Percentiles rank a stretch among this genome's conserved stretches.
These are phyloP conservation scores for Coreius guichenoti DNA, from an alignment of 2,797 vertebrate species.

Conservation along the genomic window DNA sequence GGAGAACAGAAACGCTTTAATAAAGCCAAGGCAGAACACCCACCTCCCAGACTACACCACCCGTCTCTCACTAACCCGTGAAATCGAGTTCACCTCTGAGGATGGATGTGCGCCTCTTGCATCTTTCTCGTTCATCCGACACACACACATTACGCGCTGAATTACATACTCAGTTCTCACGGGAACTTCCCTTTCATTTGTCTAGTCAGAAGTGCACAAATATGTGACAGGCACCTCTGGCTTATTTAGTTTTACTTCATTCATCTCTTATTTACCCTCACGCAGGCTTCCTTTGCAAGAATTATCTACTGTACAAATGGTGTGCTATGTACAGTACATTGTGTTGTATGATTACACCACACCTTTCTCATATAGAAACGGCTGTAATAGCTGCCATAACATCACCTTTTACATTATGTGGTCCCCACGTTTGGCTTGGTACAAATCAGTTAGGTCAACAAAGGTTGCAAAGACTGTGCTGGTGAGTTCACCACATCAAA, in stretches of 20 bases:
- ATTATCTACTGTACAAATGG: conserved; percentile 30
- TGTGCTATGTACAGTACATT: conserved; percentile 22
- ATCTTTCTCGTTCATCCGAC: conserved; percentile 58
- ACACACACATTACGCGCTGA: conserved; percentile 27
- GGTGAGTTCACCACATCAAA: conserved; percentile 34
- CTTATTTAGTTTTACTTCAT: conserved; percentile 29
- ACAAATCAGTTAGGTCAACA: conserved; percentile 27
- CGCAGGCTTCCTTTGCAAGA: not conserved
- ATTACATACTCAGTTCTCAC: conserved; percentile 38
- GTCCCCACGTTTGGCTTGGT: not conserved
- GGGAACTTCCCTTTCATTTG: conserved; percentile 40
- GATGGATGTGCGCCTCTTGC: conserved; percentile 55
- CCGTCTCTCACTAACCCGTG: conserved; percentile 71
- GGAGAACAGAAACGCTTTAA: conserved; percentile 65
- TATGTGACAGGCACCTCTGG: not conserved
- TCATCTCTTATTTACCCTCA: conserved; percentile 25
- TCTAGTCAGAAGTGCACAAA: conserved; percentile 6
- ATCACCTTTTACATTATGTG: conserved; percentile 32
- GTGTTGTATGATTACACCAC: conserved; percentile 32
- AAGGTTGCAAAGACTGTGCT: conserved; percentile 22
- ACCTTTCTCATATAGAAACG: conserved; percentile 32
- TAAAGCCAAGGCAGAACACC: conserved; percentile 68
- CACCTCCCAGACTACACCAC: conserved; percentile 37
- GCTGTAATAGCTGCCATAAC: conserved; percentile 23
- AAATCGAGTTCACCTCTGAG: conserved; percentile 74